Evolutionary conservation across 2,888 invertebrate species (phyloP), one percentile per base, ranked within the genome.

Genomic region (Drosophila borborema): DNA sequence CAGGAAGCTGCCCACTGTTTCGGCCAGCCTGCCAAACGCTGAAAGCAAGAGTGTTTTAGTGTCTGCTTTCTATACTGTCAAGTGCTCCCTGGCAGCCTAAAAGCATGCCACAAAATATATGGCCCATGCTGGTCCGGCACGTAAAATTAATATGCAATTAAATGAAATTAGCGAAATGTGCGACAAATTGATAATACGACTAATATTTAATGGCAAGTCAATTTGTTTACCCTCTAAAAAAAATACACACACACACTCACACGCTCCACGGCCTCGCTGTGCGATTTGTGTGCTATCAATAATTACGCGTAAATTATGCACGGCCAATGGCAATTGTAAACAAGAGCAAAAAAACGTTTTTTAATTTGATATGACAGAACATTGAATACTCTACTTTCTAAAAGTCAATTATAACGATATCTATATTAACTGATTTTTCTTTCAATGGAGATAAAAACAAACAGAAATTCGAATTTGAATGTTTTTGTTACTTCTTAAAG

Each of bases 21-120:
- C 28, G 31, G 46, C 49, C 82, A 59, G 77, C 66, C 60, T 61
- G 74, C 69, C 64, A 65, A 55, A 66, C 67, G 64, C 72, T 81
- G 88, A 85, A 85, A 87, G 81, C 83, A 85, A 85, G 80, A 85
- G 84, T 85, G 88, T 85, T 84, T 84, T 80, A 86, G 74, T 77
- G 69, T 74, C 61, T 66, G 70, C 70, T 55, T 64, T 63, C 72
- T 53, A 64, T 64, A 51, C 79, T 77, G 81, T 82, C 86, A 81
- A 86, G 77, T 77, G 81, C 67, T 66, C 63, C 55, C 58, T 67
- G 61, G 54, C 55, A 48, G 64, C 46, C 75, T 86, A 82, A 83
- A 80, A 83, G 87, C 83, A 72, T 82, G 65, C 75, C 58, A 63
- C 58, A 70, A 62, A 70, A 75, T 77, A 77, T 36, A 80, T 77